Percentiles rank a stretch among this genome's conserved stretches.
Evolutionary conservation across 2,888 invertebrate species (phyloP).

Genomic region (Hemithea aestivaria): DNA sequence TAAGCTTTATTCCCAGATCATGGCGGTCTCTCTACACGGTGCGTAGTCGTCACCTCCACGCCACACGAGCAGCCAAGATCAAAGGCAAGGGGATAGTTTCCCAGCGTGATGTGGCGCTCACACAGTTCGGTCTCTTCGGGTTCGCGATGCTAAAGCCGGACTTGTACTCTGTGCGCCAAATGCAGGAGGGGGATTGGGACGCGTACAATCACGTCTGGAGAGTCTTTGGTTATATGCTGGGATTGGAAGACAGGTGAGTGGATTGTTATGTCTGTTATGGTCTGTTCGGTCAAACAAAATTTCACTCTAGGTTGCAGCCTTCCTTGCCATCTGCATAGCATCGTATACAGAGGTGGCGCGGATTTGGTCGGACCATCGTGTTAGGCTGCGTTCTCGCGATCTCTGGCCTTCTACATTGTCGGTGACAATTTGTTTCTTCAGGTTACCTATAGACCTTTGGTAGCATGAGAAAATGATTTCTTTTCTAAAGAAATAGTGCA

Average conservation of each 20-base stretch:
- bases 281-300: too few species aligned
- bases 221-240: constrained; percentile 88
- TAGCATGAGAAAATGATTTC: too few species aligned
- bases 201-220: constrained; percentile 91
- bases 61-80: constrained; percentile 69
- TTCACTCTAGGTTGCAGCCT: too few species aligned
- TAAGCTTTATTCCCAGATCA: constrained; percentile 59
- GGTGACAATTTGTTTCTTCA: too few species aligned
- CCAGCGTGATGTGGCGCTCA: constrained; percentile 91
- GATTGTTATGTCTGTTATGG: background rate
- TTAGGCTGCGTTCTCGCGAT: too few species aligned
- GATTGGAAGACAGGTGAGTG: constrained; percentile 87
- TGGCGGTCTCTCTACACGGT: constrained; percentile 85
- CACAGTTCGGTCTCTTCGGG: constrained; percentile 93
- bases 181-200: constrained; percentile 82
- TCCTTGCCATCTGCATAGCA: too few species aligned
- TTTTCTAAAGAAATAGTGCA: too few species aligned
- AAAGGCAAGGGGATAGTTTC: constrained; percentile 80
- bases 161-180: constrained; percentile 81
- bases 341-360: too few species aligned
- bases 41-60: constrained; percentile 82
- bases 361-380: too few species aligned
- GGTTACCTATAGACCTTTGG: too few species aligned
- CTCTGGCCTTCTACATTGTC: too few species aligned
- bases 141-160: constrained; percentile 82